Evolutionary conservation across 2,888 invertebrate genomes (phyloP).

Genomic region (Ectemnius continuus): DNA sequence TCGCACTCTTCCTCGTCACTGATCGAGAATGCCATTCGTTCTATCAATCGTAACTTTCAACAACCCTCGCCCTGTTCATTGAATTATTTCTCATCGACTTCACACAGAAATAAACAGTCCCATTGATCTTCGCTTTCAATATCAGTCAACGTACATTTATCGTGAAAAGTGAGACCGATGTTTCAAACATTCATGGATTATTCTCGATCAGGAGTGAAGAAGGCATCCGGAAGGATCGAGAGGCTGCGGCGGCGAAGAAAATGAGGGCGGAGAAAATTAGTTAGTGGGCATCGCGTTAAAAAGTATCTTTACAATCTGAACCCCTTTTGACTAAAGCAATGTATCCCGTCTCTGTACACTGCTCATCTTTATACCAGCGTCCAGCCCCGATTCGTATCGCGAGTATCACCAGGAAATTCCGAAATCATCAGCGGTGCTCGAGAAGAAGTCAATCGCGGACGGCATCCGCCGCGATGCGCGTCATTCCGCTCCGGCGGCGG

Average conservation of each 20-base stretch:
- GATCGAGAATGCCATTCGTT: not conserved
- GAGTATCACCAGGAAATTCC: too few relatives aligned
- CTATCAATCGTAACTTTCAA: too few relatives aligned
- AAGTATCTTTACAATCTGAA: constrained; percentile 4
- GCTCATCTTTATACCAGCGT: constrained; percentile 6
- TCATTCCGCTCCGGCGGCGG: not conserved
- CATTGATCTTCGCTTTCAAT: too few relatives aligned
- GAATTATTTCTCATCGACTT: too few relatives aligned
- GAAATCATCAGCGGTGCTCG: too few relatives aligned
- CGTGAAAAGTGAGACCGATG: too few relatives aligned
- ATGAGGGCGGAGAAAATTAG: constrained; percentile 40
- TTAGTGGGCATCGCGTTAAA: constrained; percentile 10
- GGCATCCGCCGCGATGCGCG: too few relatives aligned
- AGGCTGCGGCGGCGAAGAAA: constrained; percentile 32
- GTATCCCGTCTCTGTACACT: constrained; percentile 11
- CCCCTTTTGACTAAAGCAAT: constrained; percentile 5
- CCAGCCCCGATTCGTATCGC: too few relatives aligned
- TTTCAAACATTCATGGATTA: not conserved
- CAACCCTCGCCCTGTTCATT: too few relatives aligned
- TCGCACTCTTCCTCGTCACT: constrained; percentile 31
- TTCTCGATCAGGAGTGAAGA: not conserved
- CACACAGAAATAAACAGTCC: too few relatives aligned
- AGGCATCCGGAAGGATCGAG: not conserved
- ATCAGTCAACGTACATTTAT: too few relatives aligned
- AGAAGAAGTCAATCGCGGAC: too few relatives aligned